A percentile compares a stretch with the other conserved stretches of the same genome.
Conservation (phyloP, 2,113 vertebrate genomes). For the Bambusicola thoracicus region DNA sequence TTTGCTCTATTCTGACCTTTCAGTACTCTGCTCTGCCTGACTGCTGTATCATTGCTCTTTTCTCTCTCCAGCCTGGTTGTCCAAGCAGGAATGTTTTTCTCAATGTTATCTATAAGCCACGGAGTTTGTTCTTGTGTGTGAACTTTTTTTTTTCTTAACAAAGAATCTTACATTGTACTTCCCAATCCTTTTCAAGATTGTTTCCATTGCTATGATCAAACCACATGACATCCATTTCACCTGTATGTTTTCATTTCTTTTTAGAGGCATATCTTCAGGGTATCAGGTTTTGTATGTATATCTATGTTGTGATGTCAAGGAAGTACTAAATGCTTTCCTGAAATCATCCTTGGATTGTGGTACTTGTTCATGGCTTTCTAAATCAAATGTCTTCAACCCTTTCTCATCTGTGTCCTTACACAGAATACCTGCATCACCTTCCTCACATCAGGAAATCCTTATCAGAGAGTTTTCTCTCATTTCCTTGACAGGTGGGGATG, state of each 20-base stretch:
- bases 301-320: background rate
- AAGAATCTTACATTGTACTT: background rate
- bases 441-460: background rate
- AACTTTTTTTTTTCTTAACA: background rate
- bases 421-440: background rate
- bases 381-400: background rate
- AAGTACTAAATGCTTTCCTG: background rate
- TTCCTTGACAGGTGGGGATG: background rate
- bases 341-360: background rate
- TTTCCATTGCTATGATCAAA: background rate
- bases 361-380: background rate
- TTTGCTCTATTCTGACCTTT: background rate
- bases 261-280: background rate
- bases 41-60: background rate
- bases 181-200: background rate
- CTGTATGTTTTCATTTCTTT: background rate
- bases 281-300: background rate
- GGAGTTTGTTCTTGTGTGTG: background rate
- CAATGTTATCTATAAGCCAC: background rate
- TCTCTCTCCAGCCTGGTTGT: background rate
- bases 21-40: background rate
- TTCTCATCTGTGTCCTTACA: background rate
- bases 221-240: background rate
- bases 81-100: background rate
- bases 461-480: background rate